These are phyloP conservation scores for Connochaetes taurinus DNA, from an alignment of 2,113 vertebrate genomes.

Conservation along the genomic window DNA sequence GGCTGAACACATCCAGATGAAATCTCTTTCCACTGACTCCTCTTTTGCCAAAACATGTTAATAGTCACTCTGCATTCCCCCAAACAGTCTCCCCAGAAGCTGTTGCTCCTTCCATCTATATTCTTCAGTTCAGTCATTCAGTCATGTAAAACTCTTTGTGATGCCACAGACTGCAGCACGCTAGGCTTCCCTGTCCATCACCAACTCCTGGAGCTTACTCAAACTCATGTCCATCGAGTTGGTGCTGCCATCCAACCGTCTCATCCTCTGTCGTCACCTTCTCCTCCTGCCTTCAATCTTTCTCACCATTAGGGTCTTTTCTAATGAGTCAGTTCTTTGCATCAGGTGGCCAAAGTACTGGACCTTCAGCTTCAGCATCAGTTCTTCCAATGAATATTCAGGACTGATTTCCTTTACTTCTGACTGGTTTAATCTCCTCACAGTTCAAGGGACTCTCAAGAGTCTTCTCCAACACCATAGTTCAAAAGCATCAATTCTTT, in stretches of 20 bases:
- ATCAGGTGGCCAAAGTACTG: background rate
- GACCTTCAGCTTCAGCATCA: background rate
- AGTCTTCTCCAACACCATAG: background rate
- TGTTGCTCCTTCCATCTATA: background rate
- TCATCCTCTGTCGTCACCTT: background rate
- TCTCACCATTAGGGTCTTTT: background rate
- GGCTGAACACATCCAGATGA: background rate
- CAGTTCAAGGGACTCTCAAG: background rate
- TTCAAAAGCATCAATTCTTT: background rate
- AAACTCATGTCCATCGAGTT: background rate
- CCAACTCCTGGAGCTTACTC: background rate
- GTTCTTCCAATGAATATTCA: background rate
- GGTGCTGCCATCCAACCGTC: background rate
- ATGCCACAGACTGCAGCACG: rapidly evolving
- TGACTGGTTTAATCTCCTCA: background rate
- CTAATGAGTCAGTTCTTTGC: background rate
- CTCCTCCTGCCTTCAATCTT: background rate
- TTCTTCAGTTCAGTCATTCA: background rate
- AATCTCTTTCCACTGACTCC: background rate
- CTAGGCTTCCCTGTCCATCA: background rate
- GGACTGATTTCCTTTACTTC: background rate
- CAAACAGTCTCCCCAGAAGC: background rate
- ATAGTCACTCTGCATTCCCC: background rate
- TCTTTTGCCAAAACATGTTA: background rate
- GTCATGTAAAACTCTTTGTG: background rate